Evolutionary conservation across 2,113 vertebrate species (phyloP).

Genomic region (Erinaceus europaeus): DNA sequence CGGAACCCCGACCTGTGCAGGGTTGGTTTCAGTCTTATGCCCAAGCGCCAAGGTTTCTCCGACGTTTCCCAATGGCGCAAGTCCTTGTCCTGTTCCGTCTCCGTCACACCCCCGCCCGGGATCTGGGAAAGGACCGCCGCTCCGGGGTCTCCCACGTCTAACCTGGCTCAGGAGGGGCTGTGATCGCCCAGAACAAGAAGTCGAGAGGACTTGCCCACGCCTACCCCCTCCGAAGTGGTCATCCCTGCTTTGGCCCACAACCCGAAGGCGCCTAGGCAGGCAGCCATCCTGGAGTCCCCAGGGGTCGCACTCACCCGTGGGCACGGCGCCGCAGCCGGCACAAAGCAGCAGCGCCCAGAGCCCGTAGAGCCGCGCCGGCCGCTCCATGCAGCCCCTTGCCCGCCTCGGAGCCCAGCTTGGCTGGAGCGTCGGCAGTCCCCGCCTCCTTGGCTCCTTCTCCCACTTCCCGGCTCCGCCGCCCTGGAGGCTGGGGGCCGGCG

Average conservation of each 20-base stretch:
- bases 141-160: neutral
- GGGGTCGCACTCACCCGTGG: conserved; percentile 49
- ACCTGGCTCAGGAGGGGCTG: neutral
- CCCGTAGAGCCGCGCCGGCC: conserved; percentile 27
- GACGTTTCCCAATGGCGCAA: conserved; percentile 6
- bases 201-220: neutral
- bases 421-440: conserved; percentile 49
- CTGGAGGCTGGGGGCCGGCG: conserved; percentile 26
- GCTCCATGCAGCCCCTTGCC: conserved; percentile 65
- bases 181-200: too few relatives aligned
- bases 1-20: neutral
- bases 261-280: neutral
- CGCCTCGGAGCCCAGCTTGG: conserved; percentile 17
- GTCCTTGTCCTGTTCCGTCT: neutral
- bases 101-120: neutral
- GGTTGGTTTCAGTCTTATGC: neutral
- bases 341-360: conserved; percentile 59
- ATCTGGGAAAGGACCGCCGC: neutral
- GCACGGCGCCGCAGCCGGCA: neutral
- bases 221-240: too few relatives aligned
- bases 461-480: conserved; percentile 67
- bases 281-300: neutral
- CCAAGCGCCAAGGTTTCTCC: neutral
- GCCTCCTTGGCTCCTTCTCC: conserved; percentile 50
- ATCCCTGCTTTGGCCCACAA: neutral